Evolutionary conservation across 2,797 vertebrate genomes (phyloP).

Genomic region (Rhinogobio ventralis): DNA sequence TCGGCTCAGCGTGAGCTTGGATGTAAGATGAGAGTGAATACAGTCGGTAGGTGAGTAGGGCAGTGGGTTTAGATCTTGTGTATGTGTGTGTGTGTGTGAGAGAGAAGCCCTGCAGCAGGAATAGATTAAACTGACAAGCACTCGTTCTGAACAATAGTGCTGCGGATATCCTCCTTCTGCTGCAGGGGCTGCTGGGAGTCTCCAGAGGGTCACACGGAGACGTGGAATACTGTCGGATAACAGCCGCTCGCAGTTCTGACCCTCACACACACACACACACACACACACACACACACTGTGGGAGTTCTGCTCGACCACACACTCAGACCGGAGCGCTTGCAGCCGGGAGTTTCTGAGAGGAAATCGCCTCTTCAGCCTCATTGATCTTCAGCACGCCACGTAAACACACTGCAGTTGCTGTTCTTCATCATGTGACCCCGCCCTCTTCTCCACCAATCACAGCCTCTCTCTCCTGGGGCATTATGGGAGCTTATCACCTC

Average conservation of each 20-base stretch:
- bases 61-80: not conserved
- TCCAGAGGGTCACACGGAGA: not conserved
- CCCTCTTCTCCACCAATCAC: not conserved
- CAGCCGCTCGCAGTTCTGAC: not conserved
- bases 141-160: conserved; percentile 26
- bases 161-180: conserved; percentile 25
- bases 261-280: not conserved
- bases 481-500: not conserved
- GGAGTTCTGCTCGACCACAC: conserved; percentile 17
- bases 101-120: not conserved
- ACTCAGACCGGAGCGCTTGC: not conserved
- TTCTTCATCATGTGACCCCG: not conserved
- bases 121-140: conserved; percentile 17
- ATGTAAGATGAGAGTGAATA: not conserved
- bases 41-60: not conserved
- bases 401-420: not conserved
- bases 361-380: not conserved
- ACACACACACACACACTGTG: conserved; percentile 8
- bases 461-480: not conserved
- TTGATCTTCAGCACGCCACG: not conserved
- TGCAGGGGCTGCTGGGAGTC: conserved; percentile 1
- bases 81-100: not conserved
- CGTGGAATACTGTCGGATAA: not conserved
- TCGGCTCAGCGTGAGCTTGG: not conserved
- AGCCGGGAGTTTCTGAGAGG: not conserved